Evolutionary conservation across 1,140 invertebrate genomes (phyloP), one percentile per base, ranked within the genome.

Genomic region (Sarcophaga bullata): DNA sequence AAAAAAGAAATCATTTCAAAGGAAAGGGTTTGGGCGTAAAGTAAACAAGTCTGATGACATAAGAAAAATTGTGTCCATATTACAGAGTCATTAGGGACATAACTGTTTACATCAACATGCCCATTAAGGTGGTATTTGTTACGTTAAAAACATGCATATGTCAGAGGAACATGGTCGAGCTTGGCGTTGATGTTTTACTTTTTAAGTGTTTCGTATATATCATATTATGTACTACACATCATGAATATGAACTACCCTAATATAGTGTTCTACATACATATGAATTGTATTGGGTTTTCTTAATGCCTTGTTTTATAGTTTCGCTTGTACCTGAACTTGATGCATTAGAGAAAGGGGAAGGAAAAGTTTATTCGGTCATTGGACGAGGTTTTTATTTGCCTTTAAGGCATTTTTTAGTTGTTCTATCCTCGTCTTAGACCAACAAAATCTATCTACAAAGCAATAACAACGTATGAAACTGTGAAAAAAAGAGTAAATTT

Each of bases 21-120:
- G 62, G 62, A 68, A 68, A 68, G 62, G 62, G 62, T 68, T 68
- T 68, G 62, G 62, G 17, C 19, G 62, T 68, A 68, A 68, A 68
- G n/a, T 19, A 17, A 58, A 68, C 62, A 25, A 68, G 62, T 68
- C 19, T 68, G 17, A 68, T 68, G 62, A 68, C 62, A 58, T n/a
- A 58, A 58, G 54, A n/a, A 58, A 58, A 58, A 68, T 19, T 68
- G 50, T 68, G 3, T 19, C n/a, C 62, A 68, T 9, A 68, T 19
- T 58, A 58, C 17, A 68, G n/a, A 68, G 17, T 19, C 62, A 68
- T 68, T 68, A 68, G 62, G 17, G 17, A 68, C n/a, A 68, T 68
- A 19, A 52, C 25, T 1, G 25, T 37, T 37, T 4, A 52, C 50
- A 52, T 10, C 13, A 13, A 10, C 1, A 6, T 52, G 50, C 1